Percentiles rank a stretch among this genome's conserved stretches.
Conservation (phyloP, 2,888 invertebrate genomes). For the Perizoma flavofasciatum region DNA sequence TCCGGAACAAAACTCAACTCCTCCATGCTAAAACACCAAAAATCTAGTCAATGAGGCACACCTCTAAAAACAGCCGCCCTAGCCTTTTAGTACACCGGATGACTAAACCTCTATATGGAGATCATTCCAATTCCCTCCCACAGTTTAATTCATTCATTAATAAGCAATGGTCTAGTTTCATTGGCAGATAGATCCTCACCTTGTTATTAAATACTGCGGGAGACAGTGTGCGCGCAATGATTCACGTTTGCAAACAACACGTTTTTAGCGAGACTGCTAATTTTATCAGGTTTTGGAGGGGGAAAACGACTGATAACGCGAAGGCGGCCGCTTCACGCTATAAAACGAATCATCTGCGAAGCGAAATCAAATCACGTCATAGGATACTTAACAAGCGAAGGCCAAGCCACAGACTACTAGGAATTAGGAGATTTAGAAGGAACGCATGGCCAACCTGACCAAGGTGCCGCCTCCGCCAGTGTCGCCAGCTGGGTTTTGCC, state of each 20-base stretch:
- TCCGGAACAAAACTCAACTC: conserved; percentile 87
- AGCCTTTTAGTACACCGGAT: conserved; percentile 52
- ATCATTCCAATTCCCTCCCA: conserved; percentile 53
- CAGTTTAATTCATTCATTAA: conserved; percentile 44
- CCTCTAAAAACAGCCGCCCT: conserved; percentile 34
- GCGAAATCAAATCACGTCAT: conserved; percentile 42
- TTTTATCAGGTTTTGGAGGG: conserved; percentile 41
- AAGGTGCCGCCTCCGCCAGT: no score
- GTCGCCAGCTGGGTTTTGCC: no score
- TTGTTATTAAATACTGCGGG: conserved; percentile 47
- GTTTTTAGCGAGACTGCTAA: conserved; percentile 46
- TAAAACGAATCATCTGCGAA: conserved; percentile 48
- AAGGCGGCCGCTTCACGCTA: conserved; percentile 44
- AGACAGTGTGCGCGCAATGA: conserved; percentile 29
- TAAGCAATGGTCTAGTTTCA: conserved; percentile 18
- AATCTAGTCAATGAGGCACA: conserved; percentile 7
- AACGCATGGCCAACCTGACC: no score
- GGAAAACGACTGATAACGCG: conserved; percentile 51
- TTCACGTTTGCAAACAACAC: conserved; percentile 40
- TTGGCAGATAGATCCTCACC: conserved; percentile 51
- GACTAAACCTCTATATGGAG: conserved; percentile 53
- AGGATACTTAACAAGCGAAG: conserved; percentile 29
- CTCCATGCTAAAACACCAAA: conserved; percentile 61
- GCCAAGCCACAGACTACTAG: conserved; percentile 2
- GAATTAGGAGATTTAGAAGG: no score